These are phyloP conservation scores for Passer montanus DNA, from an alignment of 2,113 vertebrate genomes.

Conservation along the genomic window DNA sequence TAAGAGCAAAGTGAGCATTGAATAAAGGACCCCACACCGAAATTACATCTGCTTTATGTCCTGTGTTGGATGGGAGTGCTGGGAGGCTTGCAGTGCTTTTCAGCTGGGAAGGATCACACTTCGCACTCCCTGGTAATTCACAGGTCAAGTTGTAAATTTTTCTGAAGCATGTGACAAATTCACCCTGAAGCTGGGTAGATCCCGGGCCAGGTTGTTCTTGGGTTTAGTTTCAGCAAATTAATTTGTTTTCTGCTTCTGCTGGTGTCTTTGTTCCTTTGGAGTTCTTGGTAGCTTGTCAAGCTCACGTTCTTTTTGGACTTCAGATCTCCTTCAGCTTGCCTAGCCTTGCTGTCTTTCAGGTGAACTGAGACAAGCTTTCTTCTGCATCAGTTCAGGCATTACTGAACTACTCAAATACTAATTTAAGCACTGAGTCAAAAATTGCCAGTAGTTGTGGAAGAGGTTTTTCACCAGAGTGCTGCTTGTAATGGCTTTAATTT, in stretches of 20 bases:
- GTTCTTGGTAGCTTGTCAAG: background rate
- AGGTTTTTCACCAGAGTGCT: background rate
- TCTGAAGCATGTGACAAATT: background rate
- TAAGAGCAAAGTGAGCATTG: background rate
- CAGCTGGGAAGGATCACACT: accelerated
- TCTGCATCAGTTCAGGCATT: background rate
- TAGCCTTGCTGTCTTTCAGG: background rate
- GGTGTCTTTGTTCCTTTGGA: background rate
- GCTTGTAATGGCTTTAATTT: background rate
- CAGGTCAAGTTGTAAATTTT: background rate
- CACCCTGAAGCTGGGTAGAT: background rate
- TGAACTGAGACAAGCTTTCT: background rate
- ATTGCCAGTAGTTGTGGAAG: background rate
- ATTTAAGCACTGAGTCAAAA: background rate
- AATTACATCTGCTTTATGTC: background rate
- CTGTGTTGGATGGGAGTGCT: background rate
- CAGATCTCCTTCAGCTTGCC: background rate
- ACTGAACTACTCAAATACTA: background rate
- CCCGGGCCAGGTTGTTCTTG: background rate
- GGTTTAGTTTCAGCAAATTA: background rate
- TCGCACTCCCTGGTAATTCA: background rate
- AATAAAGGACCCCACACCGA: accelerated
- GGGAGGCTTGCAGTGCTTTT: background rate
- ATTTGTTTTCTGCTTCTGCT: background rate
- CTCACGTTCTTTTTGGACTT: background rate